These are phyloP conservation scores for Cavia aperea DNA, from an alignment of 2,113 vertebrate species.

Conservation along the genomic window DNA sequence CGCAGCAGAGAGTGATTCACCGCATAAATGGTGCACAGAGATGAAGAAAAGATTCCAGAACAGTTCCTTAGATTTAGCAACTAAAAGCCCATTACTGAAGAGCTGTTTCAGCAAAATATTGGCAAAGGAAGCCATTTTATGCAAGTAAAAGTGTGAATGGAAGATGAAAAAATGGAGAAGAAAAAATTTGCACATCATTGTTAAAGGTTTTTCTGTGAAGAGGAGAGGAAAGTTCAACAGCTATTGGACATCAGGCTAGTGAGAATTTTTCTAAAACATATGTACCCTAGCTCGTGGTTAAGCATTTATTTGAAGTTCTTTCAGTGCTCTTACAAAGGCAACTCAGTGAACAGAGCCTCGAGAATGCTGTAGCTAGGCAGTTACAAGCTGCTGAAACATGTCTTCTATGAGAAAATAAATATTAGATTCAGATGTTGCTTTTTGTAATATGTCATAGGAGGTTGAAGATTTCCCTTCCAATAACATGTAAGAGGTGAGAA, in stretches of 20 bases:
- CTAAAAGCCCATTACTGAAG: background rate
- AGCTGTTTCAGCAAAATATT: background rate
- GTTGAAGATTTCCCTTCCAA: background rate
- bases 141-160: background rate
- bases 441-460: background rate
- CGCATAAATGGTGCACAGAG: background rate
- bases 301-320: background rate
- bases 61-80: background rate
- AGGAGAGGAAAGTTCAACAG: background rate
- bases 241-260: rapidly evolving
- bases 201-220: background rate
- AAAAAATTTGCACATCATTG: background rate
- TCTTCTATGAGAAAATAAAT: background rate
- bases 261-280: background rate
- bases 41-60: background rate
- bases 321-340: background rate
- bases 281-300: background rate
- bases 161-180: background rate
- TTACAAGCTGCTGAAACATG: background rate
- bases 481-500: background rate
- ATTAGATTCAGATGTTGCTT: background rate
- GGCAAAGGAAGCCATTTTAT: background rate
- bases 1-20: rapidly evolving
- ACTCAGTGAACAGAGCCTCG: background rate
- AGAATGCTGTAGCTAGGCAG: background rate